Conservation (phyloP, 2,888 invertebrate species). For the Syritta pipiens region DNA sequence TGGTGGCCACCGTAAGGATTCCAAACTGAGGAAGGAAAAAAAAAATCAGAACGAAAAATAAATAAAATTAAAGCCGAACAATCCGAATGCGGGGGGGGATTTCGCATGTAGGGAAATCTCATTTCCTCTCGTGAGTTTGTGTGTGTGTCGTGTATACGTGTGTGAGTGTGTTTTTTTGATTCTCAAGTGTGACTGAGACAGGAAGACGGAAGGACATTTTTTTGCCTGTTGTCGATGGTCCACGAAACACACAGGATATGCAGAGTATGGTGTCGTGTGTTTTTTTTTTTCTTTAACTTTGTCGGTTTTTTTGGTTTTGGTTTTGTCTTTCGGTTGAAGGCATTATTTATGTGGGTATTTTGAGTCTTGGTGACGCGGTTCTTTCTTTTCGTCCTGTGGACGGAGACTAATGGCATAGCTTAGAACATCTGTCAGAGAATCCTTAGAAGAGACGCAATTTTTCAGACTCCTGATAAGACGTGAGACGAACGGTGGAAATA, state of each 20-base stretch:
- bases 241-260: slow-evolving; percentile 47
- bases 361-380: slow-evolving; percentile 44
- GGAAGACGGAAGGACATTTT: slow-evolving; percentile 60
- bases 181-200: slow-evolving; percentile 60
- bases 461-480: too few relatives aligned
- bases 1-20: slow-evolving; percentile 45
- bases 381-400: not conserved
- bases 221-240: slow-evolving; percentile 68
- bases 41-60: slow-evolving; percentile 56
- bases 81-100: slow-evolving; percentile 52
- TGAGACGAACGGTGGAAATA: too few relatives aligned
- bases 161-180: not conserved
- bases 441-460: too few relatives aligned
- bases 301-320: not conserved
- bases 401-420: slow-evolving; percentile 28
- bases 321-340: slow-evolving; percentile 20
- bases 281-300: slow-evolving; percentile 13
- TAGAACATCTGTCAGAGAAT: slow-evolving; percentile 47
- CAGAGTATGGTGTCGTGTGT: slow-evolving; percentile 29
- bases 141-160: not conserved
- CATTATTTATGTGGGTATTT: slow-evolving; percentile 50
- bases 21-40: slow-evolving; percentile 16
- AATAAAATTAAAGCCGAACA: slow-evolving; percentile 67
- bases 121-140: slow-evolving; percentile 41
- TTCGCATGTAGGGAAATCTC: slow-evolving; percentile 52